Conservation (phyloP, 2,797 vertebrate genomes). For the Antrozous pallidus region DNA sequence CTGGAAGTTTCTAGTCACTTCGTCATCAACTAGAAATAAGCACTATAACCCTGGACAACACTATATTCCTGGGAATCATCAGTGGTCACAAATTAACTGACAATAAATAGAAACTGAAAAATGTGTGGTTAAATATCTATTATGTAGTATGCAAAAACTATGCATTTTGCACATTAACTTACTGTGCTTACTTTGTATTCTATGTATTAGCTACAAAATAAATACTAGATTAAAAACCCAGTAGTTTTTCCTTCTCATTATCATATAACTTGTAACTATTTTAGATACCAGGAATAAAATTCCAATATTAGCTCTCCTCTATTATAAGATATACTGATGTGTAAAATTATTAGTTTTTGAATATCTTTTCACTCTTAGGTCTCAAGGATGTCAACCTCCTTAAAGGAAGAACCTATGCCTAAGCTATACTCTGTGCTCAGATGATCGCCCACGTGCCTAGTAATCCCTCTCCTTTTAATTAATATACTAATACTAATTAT, state of each 20-base stretch:
- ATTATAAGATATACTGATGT: background rate
- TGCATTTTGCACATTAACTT: conserved; percentile 12
- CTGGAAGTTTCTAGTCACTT: conserved; percentile 53
- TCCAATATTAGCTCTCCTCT: background rate
- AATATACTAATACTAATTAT: background rate
- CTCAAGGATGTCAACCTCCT: background rate
- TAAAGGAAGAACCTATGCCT: background rate
- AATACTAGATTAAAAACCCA: conserved; percentile 34
- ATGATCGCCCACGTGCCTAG: background rate
- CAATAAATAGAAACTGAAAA: conserved; percentile 46
- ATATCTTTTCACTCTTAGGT: background rate
- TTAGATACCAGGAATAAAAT: conserved; percentile 1
- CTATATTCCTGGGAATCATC: background rate
- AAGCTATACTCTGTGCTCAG: background rate
- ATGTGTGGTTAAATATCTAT: background rate
- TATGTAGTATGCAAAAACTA: conserved; percentile 16
- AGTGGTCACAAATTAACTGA: conserved; percentile 24
- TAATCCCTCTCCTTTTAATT: background rate
- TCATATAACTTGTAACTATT: background rate
- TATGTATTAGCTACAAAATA: background rate
- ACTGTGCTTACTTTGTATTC: background rate
- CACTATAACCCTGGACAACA: conserved; percentile 13
- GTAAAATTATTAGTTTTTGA: background rate
- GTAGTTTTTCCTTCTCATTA: background rate
- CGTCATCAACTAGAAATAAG: conserved; percentile 60